Conservation (phyloP, 2,888 invertebrate genomes). For the Mythimna pallens region DNA sequence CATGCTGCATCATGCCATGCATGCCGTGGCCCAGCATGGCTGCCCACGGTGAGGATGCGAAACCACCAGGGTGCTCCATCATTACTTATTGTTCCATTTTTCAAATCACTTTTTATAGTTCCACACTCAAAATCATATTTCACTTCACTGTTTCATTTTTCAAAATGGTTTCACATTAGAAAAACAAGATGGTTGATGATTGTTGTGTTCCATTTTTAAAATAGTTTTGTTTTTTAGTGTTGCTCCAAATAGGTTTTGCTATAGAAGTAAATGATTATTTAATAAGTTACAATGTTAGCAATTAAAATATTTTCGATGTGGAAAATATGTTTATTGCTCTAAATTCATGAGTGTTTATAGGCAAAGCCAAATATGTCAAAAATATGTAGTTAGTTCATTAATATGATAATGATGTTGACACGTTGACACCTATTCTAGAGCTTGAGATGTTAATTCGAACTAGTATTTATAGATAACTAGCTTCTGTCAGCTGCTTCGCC, state of each 20-base stretch:
- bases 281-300: constrained; percentile 23
- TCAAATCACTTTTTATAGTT: constrained; percentile 52
- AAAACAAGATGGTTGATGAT: not conserved
- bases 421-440: not conserved
- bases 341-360: constrained; percentile 30
- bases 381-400: constrained; percentile 37
- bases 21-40: constrained; percentile 93
- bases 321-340: constrained; percentile 42
- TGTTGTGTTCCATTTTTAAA: constrained; percentile 54
- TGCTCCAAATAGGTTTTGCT: constrained; percentile 8
- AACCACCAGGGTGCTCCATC: constrained; percentile 95
- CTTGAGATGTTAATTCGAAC: constrained; percentile 19
- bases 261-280: constrained; percentile 18
- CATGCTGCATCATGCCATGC: constrained; percentile 92
- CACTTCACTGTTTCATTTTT: constrained; percentile 62
- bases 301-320: constrained; percentile 37
- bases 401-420: constrained; percentile 27
- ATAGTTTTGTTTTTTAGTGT: constrained; percentile 19
- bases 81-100: constrained; percentile 70
- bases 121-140: constrained; percentile 53
- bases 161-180: constrained; percentile 27
- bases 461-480: not conserved
- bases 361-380: constrained; percentile 14
- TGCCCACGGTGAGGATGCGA: constrained; percentile 95
- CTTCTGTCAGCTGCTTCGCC: too few species aligned